A percentile compares a stretch with the other conserved stretches of the same genome.
These are phyloP conservation scores for Ambastaia sidthimunki DNA, from an alignment of 2,797 vertebrate species.

Conservation along the genomic window DNA sequence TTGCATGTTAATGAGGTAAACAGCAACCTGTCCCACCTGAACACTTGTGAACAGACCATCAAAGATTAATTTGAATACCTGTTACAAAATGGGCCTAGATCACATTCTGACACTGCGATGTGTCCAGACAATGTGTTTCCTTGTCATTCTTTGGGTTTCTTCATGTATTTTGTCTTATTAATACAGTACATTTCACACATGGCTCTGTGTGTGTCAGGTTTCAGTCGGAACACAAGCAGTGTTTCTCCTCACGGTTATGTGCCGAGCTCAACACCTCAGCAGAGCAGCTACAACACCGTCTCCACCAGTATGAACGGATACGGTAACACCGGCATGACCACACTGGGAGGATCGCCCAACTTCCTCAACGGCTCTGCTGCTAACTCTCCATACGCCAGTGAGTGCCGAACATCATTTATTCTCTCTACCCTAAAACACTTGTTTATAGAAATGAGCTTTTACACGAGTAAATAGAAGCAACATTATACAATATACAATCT, in stretches of 20 bases:
- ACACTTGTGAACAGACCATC: too few species aligned
- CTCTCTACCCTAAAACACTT: neutral
- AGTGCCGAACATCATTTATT: slow-evolving; percentile 69
- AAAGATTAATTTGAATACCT: too few species aligned
- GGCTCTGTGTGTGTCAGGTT: slow-evolving; percentile 78
- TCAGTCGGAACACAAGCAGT: slow-evolving; percentile 96
- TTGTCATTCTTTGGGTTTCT: too few species aligned
- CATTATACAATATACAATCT: too few species aligned
- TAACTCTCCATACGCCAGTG: slow-evolving; percentile 99
- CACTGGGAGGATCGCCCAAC: slow-evolving; percentile 93
- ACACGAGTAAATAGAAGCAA: too few species aligned
- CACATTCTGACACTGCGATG: too few species aligned
- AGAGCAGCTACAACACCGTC: slow-evolving; percentile 95
- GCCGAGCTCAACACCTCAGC: slow-evolving; percentile 97
- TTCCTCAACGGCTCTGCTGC: slow-evolving; percentile 98
- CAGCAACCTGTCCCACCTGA: too few species aligned
- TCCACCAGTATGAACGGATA: slow-evolving; percentile 98
- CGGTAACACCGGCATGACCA: slow-evolving; percentile 90
- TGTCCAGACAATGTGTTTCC: neutral
- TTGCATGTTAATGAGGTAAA: too few species aligned
- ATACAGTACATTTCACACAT: neutral
- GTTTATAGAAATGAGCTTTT: too few species aligned
- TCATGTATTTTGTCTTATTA: neutral
- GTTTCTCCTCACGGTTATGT: slow-evolving; percentile 96
- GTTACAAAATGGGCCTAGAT: too few species aligned